Conservation (phyloP, 1,140 invertebrate genomes). For the Heterodera schachtii region DNA sequence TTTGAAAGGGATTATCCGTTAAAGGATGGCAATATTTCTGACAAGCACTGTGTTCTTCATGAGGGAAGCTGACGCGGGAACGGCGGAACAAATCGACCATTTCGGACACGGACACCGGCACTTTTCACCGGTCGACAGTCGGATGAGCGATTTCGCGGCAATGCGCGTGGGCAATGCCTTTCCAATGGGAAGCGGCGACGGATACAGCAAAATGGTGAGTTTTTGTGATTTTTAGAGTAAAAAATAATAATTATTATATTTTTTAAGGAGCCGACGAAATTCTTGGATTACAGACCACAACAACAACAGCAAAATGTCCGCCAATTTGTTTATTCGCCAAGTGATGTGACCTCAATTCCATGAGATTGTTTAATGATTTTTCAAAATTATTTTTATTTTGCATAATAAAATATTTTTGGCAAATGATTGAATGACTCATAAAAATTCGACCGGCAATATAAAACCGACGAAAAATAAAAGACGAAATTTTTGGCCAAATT, state of each 20-base stretch:
- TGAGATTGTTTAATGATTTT: neutral
- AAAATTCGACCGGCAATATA: no score
- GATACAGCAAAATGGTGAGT: neutral
- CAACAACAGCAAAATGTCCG: neutral
- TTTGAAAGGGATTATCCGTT: no score
- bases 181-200: neutral
- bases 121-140: neutral
- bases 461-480: no score
- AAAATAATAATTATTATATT: neutral
- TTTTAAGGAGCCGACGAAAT: neutral
- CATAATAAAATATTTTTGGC: neutral
- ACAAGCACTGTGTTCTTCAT: slow-evolving; percentile 21
- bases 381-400: neutral
- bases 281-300: neutral
- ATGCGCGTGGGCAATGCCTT: neutral
- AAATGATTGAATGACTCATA: no score
- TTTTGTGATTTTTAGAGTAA: neutral
- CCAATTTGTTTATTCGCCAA: slow-evolving; percentile 37
- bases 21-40: slow-evolving; percentile 19
- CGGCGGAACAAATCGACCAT: neutral
- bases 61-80: slow-evolving; percentile 10
- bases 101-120: neutral
- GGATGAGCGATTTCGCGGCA: neutral
- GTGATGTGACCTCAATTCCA: slow-evolving; percentile 43
- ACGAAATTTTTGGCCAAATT: no score